Percentiles rank a stretch among this genome's conserved stretches.
Evolutionary conservation across 1,140 invertebrate species (phyloP).

Genomic region (Temnothorax longispinosus): DNA sequence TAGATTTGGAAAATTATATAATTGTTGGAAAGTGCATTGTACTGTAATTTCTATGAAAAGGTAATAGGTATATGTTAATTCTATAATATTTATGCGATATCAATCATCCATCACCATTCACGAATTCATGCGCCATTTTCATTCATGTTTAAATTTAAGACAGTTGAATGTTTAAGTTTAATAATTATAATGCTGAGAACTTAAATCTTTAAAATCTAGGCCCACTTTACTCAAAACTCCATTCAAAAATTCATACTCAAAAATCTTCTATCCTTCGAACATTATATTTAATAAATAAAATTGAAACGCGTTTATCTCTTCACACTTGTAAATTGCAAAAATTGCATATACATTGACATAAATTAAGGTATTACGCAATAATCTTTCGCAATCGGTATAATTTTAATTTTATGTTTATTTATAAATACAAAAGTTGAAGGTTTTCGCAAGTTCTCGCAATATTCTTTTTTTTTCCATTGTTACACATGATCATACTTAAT

Average conservation of each 20-base stretch:
- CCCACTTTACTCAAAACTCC: slow-evolving; percentile 56
- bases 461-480: slow-evolving; percentile 38
- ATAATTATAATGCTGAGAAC: slow-evolving; percentile 63
- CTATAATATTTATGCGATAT: slow-evolving; percentile 78
- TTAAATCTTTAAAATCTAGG: slow-evolving; percentile 69
- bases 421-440: slow-evolving; percentile 63
- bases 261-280: slow-evolving; percentile 21
- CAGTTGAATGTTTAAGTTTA: slow-evolving; percentile 65
- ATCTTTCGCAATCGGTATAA: slow-evolving; percentile 38
- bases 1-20: slow-evolving; percentile 36
- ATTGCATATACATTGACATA: slow-evolving; percentile 37
- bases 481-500: slow-evolving; percentile 49
- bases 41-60: slow-evolving; percentile 82
- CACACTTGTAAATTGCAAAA: slow-evolving; percentile 11
- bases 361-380: slow-evolving; percentile 56
- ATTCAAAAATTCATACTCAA: slow-evolving; percentile 68
- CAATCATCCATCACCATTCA: slow-evolving; percentile 80
- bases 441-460: slow-evolving; percentile 38
- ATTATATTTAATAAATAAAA: slow-evolving; percentile 55
- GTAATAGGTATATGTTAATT: slow-evolving; percentile 76
- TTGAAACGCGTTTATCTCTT: slow-evolving; percentile 14
- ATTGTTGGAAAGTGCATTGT: slow-evolving; percentile 66
- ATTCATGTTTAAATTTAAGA: slow-evolving; percentile 72
- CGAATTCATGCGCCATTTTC: slow-evolving; percentile 67
- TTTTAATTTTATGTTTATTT: slow-evolving; percentile 61